These are phyloP conservation scores for Periophthalmodon schlosseri DNA, from an alignment of 2,113 vertebrate genomes.

Conservation along the genomic window DNA sequence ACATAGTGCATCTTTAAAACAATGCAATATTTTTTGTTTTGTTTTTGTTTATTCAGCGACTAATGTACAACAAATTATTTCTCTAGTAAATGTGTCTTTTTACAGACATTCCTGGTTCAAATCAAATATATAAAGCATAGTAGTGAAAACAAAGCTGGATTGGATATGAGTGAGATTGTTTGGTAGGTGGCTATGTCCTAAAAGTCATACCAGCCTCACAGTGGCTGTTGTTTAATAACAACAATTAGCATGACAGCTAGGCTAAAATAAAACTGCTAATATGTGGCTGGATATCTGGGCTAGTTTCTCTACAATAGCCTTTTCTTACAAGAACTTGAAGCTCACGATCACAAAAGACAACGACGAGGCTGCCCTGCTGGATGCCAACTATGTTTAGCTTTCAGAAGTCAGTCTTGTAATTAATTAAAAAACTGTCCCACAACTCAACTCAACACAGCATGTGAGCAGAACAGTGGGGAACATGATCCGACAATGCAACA, in stretches of 20 bases:
- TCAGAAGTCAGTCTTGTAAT: conserved; percentile 24
- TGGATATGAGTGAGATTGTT: too few relatives aligned
- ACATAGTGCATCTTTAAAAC: too few relatives aligned
- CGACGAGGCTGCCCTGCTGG: conserved; percentile 41
- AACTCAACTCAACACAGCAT: conserved; percentile 22
- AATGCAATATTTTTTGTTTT: too few relatives aligned
- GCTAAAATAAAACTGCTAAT: conserved; percentile 10
- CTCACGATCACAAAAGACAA: conserved; percentile 21
- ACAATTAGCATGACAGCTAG: conserved; percentile 6
- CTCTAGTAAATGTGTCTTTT: too few relatives aligned
- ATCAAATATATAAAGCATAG: conserved; percentile 10
- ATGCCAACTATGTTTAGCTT: conserved; percentile 43
- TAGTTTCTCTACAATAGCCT: not conserved
- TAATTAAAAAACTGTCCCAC: conserved; percentile 6
- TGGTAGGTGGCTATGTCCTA: too few relatives aligned
- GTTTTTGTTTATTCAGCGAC: not conserved
- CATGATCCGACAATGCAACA: conserved; percentile 24
- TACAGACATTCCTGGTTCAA: too few relatives aligned
- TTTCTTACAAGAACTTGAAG: conserved; percentile 3
- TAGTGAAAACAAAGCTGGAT: conserved; percentile 12
- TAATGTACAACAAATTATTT: not conserved
- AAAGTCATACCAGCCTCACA: too few relatives aligned
- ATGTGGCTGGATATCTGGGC: conserved; percentile 9
- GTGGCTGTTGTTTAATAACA: not conserved
- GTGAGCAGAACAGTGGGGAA: conserved; percentile 13